Evolutionary conservation across 2,113 vertebrate genomes (phyloP).

Genomic region (Melanerpes formicivorus): DNA sequence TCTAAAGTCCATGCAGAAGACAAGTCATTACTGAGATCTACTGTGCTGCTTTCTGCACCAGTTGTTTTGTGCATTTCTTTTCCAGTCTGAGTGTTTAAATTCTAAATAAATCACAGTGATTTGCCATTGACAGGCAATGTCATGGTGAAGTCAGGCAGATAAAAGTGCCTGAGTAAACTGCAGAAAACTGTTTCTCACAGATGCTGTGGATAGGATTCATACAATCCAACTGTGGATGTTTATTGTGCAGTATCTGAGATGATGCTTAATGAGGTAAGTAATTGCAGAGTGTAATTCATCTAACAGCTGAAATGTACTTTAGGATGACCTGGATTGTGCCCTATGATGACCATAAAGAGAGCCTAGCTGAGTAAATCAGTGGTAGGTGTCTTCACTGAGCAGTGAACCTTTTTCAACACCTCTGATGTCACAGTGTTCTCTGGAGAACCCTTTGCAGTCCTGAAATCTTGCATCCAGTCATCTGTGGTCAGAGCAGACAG

Average conservation of each 20-base stretch:
- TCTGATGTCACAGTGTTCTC: neutral
- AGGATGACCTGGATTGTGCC: neutral
- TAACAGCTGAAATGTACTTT: neutral
- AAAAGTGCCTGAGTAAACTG: neutral
- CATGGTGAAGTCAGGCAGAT: neutral
- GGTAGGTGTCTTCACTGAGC: neutral
- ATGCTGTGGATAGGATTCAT: neutral
- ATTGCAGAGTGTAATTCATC: neutral
- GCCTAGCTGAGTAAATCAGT: neutral
- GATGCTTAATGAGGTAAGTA: conserved; percentile 6
- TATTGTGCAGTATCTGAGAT: neutral
- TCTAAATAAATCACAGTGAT: neutral
- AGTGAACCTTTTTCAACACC: neutral
- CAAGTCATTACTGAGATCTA: neutral
- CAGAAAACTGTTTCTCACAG: neutral
- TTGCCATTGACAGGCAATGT: neutral
- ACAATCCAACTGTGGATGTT: neutral
- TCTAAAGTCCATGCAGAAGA: neutral
- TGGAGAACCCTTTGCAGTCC: neutral
- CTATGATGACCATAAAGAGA: neutral
- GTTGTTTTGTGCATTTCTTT: neutral
- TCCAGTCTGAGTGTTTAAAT: neutral
- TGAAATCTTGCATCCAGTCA: neutral
- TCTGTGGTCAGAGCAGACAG: neutral
- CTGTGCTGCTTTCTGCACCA: neutral